Conservation (phyloP, 2,113 vertebrate genomes). For the Ictidomys tridecemlineatus region DNA sequence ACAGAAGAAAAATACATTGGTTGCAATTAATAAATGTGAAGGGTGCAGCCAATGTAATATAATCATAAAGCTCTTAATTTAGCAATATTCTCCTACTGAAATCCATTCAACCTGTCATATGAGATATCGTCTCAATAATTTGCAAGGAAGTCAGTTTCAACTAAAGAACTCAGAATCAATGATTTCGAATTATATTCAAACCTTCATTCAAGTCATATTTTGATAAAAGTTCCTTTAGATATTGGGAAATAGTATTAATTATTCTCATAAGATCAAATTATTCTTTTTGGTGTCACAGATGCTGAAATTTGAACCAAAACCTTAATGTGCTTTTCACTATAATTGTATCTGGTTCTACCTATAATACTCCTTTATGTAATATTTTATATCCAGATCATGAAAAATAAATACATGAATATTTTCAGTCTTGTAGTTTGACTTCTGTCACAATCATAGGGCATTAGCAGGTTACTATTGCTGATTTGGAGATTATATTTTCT, state of each 20-base stretch:
- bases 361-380: neutral
- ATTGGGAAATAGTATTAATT: conserved; percentile 74
- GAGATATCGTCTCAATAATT: conserved; percentile 74
- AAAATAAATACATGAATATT: conserved; percentile 43
- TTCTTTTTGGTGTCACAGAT: conserved; percentile 62
- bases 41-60: conserved; percentile 67
- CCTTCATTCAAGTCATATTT: conserved; percentile 73
- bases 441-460: neutral
- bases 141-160: conserved; percentile 74
- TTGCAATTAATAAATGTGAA: conserved; percentile 79
- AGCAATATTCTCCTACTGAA: conserved; percentile 64
- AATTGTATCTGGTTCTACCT: neutral
- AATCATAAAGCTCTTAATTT: conserved; percentile 76
- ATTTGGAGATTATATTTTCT: conserved; percentile 52
- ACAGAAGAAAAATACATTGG: conserved; percentile 67
- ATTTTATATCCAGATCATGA: conserved; percentile 10
- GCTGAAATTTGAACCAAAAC: conserved; percentile 68
- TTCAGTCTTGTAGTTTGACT: neutral
- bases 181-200: conserved; percentile 75
- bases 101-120: conserved; percentile 70
- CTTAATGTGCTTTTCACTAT: neutral
- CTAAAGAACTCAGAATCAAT: conserved; percentile 69
- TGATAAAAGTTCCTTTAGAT: conserved; percentile 72
- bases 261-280: conserved; percentile 74
- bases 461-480: conserved; percentile 28